These are phyloP conservation scores for Hydropsyche betteni DNA, from an alignment of 2,888 invertebrate genomes.

Conservation along the genomic window DNA sequence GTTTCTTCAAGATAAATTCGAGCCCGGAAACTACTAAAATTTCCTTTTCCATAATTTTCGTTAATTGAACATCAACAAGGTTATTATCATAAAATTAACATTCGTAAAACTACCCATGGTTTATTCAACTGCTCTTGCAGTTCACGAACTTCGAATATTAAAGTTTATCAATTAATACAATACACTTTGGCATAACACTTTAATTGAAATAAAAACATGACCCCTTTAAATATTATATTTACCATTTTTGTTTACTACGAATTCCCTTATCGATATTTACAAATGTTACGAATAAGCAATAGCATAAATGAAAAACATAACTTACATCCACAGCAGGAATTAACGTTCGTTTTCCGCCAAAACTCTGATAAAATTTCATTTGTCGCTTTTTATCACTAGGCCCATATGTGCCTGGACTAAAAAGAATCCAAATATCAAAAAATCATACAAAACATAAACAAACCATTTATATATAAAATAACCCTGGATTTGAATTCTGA, in stretches of 20 bases:
- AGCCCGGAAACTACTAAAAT: too few relatives aligned
- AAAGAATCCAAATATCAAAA: slow-evolving; percentile 43
- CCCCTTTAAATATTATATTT: too few relatives aligned
- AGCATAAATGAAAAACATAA: neutral
- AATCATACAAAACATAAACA: neutral
- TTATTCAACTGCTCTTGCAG: neutral
- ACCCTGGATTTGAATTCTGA: slow-evolving; percentile 27
- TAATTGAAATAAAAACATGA: too few relatives aligned
- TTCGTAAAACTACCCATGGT: slow-evolving; percentile 6
- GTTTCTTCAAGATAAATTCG: too few relatives aligned
- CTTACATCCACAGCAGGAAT: slow-evolving; percentile 58
- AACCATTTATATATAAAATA: neutral
- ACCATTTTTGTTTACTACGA: too few relatives aligned
- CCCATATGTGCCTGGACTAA: slow-evolving; percentile 62
- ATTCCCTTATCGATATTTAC: too few relatives aligned
- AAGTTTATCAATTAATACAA: slow-evolving; percentile 3
- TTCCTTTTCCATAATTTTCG: too few relatives aligned
- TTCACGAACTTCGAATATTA: slow-evolving; percentile 3
- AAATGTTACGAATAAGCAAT: too few relatives aligned
- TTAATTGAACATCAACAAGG: slow-evolving; percentile 21
- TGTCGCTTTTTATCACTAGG: slow-evolving; percentile 59
- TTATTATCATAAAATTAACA: slow-evolving; percentile 3
- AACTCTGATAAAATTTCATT: slow-evolving; percentile 62
- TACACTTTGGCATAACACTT: too few relatives aligned
- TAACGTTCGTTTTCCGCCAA: slow-evolving; percentile 55